A percentile compares a stretch with the other conserved stretches of the same genome.
Conservation (phyloP, 2,888 invertebrate genomes). For the Melinaea marsaeus region DNA sequence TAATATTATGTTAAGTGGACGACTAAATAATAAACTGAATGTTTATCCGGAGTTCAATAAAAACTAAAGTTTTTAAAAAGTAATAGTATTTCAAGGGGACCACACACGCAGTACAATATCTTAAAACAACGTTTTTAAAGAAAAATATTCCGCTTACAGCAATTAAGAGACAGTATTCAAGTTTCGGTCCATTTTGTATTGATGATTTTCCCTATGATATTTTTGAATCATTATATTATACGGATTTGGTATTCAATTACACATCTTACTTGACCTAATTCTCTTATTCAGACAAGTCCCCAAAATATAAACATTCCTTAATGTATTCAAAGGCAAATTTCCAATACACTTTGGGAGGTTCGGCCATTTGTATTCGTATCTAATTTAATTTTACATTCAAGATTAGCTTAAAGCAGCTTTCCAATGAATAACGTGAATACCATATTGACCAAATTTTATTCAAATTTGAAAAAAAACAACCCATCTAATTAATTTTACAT, state of each 20-base stretch:
- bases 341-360: slow-evolving; percentile 7
- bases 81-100: too few relatives aligned
- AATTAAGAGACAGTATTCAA: too few relatives aligned
- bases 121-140: too few relatives aligned
- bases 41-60: too few relatives aligned
- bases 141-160: too few relatives aligned
- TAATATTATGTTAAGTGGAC: too few relatives aligned
- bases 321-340: slow-evolving; percentile 3
- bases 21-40: too few relatives aligned
- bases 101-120: too few relatives aligned
- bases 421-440: neutral
- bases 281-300: slow-evolving; percentile 1
- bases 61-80: too few relatives aligned
- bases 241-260: neutral
- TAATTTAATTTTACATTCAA: slow-evolving; percentile 7
- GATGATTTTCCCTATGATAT: neutral
- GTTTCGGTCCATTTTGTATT: too few relatives aligned
- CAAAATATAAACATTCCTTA: slow-evolving; percentile 7
- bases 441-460: neutral
- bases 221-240: neutral
- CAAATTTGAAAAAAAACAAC: neutral
- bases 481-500: neutral
- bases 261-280: neutral
- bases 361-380: slow-evolving; percentile 5
- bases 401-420: slow-evolving; percentile 7